Evolutionary conservation across 2,888 invertebrate genomes (phyloP), one percentile per base, ranked within the genome.

Genomic region (Prenolepis imparis): DNA sequence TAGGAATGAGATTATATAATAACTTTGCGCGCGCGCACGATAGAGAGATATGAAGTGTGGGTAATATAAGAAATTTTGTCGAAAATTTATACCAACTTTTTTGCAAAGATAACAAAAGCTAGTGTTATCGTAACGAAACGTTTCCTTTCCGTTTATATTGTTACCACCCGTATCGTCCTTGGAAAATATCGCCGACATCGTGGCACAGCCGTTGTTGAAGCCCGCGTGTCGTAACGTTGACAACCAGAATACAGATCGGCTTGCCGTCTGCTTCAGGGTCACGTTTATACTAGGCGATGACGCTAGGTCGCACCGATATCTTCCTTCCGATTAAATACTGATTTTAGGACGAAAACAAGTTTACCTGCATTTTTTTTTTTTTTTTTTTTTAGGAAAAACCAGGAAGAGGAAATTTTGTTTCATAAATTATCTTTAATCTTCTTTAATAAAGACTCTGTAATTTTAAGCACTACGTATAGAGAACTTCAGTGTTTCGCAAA

Each of bases 221-320:
- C 11, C 9, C 21, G 48, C 44, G 41, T 52, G 41, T 21, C 77
- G 41, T 78, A 78, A 68, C 28, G 41, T 59, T 78, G 70, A 68
- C 57, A 44, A 75, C 52, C 24, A 52, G 78, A 64, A 44, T 57
- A 39, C 59, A 67, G 72, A 74, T 82, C 66, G 24, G 55, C 55
- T 57, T 32, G 55, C 18, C 18, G 15, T 39, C 6, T 32, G 55
- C 63, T 57, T 73, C 82, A 82, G 78, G 82, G 74, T 70, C 61
- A n/a, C 39, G 28, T 85, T 75, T 86, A 87, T 85, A 89, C 52
- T 41, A 32, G n/a, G 82, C 82, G 84, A 84, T 88, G 87, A 87
- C 87, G 88, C 85, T 77, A 81, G 66, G 39, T 81, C 39, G 44
- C 61, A 32, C 61, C 36, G 78, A 63, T 74, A 57, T 55, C 81